A percentile compares a stretch with the other conserved stretches of the same genome.
Evolutionary conservation across 92 coral and sea anemone genomes (phyloP).

Genomic region (Hydrozoanthus gracilis): DNA sequence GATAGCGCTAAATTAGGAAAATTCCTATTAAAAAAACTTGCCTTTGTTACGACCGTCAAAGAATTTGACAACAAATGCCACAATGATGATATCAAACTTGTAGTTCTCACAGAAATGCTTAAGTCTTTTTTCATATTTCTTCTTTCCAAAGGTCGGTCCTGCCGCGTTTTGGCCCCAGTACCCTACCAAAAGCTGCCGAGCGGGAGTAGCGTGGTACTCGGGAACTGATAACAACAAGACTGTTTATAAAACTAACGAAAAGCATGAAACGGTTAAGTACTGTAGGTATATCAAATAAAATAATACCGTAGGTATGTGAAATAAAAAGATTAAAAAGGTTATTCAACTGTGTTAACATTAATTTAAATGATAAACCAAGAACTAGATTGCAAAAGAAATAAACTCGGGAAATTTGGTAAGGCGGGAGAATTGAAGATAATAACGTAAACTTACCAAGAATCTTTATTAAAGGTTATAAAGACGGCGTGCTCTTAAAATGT

Average conservation of each 20-base stretch:
- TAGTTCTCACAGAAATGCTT: conserved; percentile 80
- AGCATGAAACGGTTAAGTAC: too few relatives aligned
- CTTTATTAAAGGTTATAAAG: too few relatives aligned
- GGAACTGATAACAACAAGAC: background rate
- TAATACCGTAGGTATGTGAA: too few relatives aligned
- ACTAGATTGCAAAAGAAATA: too few relatives aligned
- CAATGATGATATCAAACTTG: conserved; percentile 79
- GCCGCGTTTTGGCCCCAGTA: conserved; percentile 93
- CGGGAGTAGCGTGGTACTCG: background rate
- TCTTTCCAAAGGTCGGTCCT: conserved; percentile 61
- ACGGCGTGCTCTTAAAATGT: too few relatives aligned
- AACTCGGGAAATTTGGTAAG: too few relatives aligned
- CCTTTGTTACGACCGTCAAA: conserved; percentile 76
- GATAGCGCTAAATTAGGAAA: too few relatives aligned
- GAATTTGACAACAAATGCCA: conserved; percentile 80
- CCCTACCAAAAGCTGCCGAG: conserved; percentile 74
- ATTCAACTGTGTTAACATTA: background rate
- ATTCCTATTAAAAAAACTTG: background rate
- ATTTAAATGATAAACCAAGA: background rate
- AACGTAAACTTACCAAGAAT: too few relatives aligned
- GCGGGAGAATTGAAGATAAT: too few relatives aligned
- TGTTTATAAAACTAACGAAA: too few relatives aligned
- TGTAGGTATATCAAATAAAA: too few relatives aligned
- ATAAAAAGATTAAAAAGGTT: too few relatives aligned
- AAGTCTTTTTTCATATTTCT: conserved; percentile 71